Base-by-base conservation (phyloP, 2,113 vertebrate genomes). In the Scomber scombrus region DNA sequence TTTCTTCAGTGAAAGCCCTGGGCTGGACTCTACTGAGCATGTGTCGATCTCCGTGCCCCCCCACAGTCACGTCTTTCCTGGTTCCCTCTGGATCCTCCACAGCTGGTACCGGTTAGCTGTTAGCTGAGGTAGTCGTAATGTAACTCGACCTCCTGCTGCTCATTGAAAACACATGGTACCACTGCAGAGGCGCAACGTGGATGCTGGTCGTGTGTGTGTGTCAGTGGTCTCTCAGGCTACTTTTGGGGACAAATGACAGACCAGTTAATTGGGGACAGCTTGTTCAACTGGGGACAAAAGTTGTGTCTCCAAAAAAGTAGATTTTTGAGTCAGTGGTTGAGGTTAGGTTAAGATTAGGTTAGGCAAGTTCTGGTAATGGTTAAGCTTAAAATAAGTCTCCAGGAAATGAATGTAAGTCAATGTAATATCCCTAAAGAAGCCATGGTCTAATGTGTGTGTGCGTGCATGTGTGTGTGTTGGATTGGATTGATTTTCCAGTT, bases 141-240 rank as follows among this genome's bases (percentile, higher is more conserved):
- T 74, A 72, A 75, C 69, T 78, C 23, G 7, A 72, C 85, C 77
- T 85, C 82, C 77, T 65, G 54, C 80, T 65, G 80, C 70, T 90
- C 77, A 85, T 69, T 84, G 77, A 14, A 85, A 85, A 85, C 88
- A 85, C 73, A 82, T 87, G 85, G 71, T n/a, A 10, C 54, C 52
- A 2, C 67, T 74, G 60, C 71, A 80, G 78, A 82, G 67, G 81
- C 69, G 50, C 54, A 23, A 49, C 31, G n/a, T 67, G 31, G 61
- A 75, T 31, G 21, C 60, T 50, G 50, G 45, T 21, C 21, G 4
- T n/a, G 51, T 69, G 66, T 69, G 61, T 50, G n/a, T 58, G 51
- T 43, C 23, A 26, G 23, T 26, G 23, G 23, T 26, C 23, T 26
- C 23, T 26, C 23, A 26, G 23, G 23, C 23, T 26, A 26, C 23